phyloP scores from a whole-genome alignment of 2,113 vertebrate genomes.

The Aepyceros melampus region DNA sequence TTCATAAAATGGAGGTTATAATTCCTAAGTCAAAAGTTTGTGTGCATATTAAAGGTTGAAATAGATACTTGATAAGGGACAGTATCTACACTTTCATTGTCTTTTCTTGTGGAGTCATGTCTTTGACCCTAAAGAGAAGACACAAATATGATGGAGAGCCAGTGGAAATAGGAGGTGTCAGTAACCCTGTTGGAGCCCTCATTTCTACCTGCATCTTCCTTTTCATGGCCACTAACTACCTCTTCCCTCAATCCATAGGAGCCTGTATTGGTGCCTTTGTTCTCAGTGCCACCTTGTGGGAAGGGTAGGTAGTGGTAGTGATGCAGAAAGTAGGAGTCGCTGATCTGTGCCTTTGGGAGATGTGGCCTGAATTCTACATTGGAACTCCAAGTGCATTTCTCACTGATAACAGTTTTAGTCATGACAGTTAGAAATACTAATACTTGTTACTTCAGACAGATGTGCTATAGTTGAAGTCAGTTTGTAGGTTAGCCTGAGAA shows the following conservation, averaged over 20 bases:
- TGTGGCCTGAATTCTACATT: not conserved
- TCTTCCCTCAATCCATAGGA: not conserved
- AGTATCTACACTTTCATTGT: not conserved
- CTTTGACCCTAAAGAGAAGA: not conserved
- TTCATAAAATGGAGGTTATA: not conserved
- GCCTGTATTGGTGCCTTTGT: not conserved
- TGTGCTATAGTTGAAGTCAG: not conserved
- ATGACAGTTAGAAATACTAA: not conserved
- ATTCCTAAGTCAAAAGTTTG: constrained; percentile 5
- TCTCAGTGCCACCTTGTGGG: not conserved
- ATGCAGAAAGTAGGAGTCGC: not conserved
- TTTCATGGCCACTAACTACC: not conserved
- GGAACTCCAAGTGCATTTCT: not conserved
- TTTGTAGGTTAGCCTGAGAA: not conserved
- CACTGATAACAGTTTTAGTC: not conserved
- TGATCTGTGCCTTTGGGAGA: not conserved
- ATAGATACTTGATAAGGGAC: not conserved
- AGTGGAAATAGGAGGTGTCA: not conserved
- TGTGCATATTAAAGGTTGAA: not conserved
- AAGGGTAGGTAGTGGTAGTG: not conserved
- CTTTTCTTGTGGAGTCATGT: not conserved
- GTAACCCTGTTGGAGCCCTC: not conserved
- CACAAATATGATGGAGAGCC: not conserved
- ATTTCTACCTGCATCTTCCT: not conserved
- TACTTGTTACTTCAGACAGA: not conserved